Base-by-base conservation (phyloP, 2,797 vertebrate genomes). In the Cyprinodon diabolis region DNA sequence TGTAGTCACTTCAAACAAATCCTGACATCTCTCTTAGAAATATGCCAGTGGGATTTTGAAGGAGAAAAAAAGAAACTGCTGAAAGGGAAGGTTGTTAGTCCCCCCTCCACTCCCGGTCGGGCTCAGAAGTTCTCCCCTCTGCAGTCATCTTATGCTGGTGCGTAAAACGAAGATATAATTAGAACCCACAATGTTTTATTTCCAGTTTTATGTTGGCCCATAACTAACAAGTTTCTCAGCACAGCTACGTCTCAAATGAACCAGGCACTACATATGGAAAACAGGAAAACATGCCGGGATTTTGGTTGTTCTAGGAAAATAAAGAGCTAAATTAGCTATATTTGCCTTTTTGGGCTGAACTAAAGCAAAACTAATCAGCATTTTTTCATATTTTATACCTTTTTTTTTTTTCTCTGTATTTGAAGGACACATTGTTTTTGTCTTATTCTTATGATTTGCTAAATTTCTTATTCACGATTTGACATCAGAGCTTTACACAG, bases 141-240 rank as follows among this genome's bases (percentile, higher is more conserved):
- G 86, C 4, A 83, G 89, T 90, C 76, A 47, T 79, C 89, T 84
- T 78, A 80, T 88, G 81, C 83, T 90, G 84, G 82, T 79, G 74
- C 85, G 86, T 91, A 85, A 91, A 85, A 82, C 71, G 35, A 85
- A 76, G 86, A 86, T 90, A 90, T 93, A 94, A 93, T 93, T 93
- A 94, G 91, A 94, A 89, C 68, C 88, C 84, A 78, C 86, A 91
- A 84, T 90, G 89, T 94, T 94, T 93, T 92, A 91, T 93, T 93
- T 92, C 77, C 75, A 89, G 84, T 90, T 92, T 90, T 83, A 85
- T 85, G 88, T 83, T 79, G 75, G 86, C 77, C 91, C 85, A 76
- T 76, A 82, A 78, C 79, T 83, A 93, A 91, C 85, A 86, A 90
- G 75, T 80, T 65, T 71, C 76, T 89, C 83, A 75, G 69, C 75